phyloP scores from a whole-genome alignment of 2,888 invertebrate species.

The Calephelis perditalis region DNA sequence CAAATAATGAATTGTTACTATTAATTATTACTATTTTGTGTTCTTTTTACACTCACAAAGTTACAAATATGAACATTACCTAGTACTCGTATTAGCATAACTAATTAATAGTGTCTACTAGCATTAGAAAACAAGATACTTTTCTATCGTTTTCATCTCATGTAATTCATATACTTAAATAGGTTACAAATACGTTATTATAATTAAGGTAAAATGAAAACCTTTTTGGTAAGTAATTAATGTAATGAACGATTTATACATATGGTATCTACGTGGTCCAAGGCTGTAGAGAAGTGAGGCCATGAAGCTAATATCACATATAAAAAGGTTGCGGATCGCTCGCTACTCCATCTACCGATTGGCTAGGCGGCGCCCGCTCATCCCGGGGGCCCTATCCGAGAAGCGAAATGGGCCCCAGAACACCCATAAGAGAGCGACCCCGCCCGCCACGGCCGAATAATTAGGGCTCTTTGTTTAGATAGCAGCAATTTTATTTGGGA shows the following conservation, averaged over 20 bases:
- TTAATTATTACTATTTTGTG: no score
- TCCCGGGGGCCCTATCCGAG: slow-evolving; percentile 81
- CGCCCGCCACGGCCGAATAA: slow-evolving; percentile 81
- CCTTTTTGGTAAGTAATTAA: background rate
- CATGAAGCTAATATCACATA: slow-evolving; percentile 70
- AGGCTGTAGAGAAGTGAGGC: slow-evolving; percentile 44
- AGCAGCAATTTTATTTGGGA: slow-evolving; percentile 80
- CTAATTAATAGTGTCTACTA: no score
- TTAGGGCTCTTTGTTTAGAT: slow-evolving; percentile 81
- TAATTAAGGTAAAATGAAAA: no score
- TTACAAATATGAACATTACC: no score
- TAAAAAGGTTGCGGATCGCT: slow-evolving; percentile 78
- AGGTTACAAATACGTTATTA: no score
- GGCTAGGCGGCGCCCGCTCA: slow-evolving; percentile 80
- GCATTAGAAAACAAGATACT: no score
- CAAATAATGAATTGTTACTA: no score
- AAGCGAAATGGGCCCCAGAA: slow-evolving; percentile 83
- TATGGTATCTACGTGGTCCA: slow-evolving; percentile 35
- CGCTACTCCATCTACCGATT: slow-evolving; percentile 77
- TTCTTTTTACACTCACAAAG: no score
- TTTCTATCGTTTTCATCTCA: no score
- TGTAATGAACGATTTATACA: slow-evolving; percentile 4
- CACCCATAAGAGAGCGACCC: slow-evolving; percentile 84
- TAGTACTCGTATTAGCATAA: no score
- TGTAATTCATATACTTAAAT: no score